These are phyloP conservation scores for Carassius carassius DNA, from an alignment of 2,113 vertebrate species.

Conservation along the genomic window DNA sequence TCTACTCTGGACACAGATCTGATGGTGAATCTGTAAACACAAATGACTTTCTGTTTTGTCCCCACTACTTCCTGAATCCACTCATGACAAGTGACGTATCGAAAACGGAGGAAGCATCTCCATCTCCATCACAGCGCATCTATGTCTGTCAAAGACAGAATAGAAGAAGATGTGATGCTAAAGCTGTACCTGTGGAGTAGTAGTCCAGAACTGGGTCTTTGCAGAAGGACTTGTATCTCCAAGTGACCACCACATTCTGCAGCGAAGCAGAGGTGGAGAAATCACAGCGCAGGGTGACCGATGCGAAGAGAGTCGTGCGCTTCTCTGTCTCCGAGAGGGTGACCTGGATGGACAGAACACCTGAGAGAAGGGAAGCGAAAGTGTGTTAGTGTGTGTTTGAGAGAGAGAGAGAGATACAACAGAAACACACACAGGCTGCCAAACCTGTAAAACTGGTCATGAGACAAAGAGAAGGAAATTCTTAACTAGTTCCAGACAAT, in stretches of 20 bases:
- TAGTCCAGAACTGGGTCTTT: conserved; percentile 93
- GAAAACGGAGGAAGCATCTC: too few relatives aligned
- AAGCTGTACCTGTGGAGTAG: conserved; percentile 77
- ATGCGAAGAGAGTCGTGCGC: conserved; percentile 84
- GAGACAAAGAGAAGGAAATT: conserved; percentile 64
- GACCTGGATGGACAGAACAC: conserved; percentile 81
- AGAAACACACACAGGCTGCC: conserved; percentile 29
- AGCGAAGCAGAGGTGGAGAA: conserved; percentile 86
- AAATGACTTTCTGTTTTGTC: not conserved
- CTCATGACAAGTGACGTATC: not conserved
- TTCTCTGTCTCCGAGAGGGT: conserved; percentile 75
- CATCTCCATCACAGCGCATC: not conserved
- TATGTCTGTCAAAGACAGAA: not conserved
- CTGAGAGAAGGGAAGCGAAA: conserved; percentile 65
- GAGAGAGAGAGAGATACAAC: not conserved
- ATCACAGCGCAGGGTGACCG: conserved; percentile 84
- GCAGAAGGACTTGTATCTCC: conserved; percentile 95
- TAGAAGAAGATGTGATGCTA: not conserved
- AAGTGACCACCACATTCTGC: conserved; percentile 88
- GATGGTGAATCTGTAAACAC: not conserved
- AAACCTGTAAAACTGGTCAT: conserved; percentile 72
- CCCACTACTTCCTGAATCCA: not conserved
- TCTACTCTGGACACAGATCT: not conserved
- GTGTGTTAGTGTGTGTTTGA: not conserved
- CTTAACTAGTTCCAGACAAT: conserved; percentile 49